Evolutionary conservation across 1,140 invertebrate genomes (phyloP).

Genomic region (Trypoxylus dichotomus): DNA sequence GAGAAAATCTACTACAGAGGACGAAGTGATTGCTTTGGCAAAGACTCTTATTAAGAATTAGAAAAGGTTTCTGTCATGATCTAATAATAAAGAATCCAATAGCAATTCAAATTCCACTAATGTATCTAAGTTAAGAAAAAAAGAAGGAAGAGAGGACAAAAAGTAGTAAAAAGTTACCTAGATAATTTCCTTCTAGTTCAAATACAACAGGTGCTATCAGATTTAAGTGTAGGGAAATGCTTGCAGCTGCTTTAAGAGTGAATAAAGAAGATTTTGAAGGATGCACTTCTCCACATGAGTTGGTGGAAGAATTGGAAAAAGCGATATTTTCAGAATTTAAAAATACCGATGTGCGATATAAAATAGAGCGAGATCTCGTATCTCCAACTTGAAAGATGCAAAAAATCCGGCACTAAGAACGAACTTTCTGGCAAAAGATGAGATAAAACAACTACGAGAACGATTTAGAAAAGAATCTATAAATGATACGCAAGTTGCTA

Average conservation of each 20-base stretch:
- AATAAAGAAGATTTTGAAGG: conserved; percentile 67
- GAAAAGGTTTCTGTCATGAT: conserved; percentile 90
- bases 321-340: conserved; percentile 91
- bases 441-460: conserved; percentile 93
- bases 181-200: conserved; percentile 71
- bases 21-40: conserved; percentile 90
- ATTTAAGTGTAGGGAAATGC: conserved; percentile 90
- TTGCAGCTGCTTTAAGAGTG: conserved; percentile 77
- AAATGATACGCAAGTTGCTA: conserved; percentile 93
- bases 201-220: conserved; percentile 86
- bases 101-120: conserved; percentile 49
- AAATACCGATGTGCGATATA: conserved; percentile 95
- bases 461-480: conserved; percentile 98
- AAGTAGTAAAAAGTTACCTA: conserved; percentile 68
- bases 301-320: conserved; percentile 85
- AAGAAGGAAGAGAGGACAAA: conserved; percentile 57
- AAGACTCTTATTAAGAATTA: conserved; percentile 97
- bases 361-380: conserved; percentile 93
- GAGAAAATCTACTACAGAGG: conserved; percentile 91
- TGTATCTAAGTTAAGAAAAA: conserved; percentile 49
- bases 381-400: conserved; percentile 92
- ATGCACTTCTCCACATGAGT: conserved; percentile 76
- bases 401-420: conserved; percentile 93
- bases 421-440: conserved; percentile 98
- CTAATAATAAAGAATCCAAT: conserved; percentile 55